Percentiles rank a stretch among this genome's conserved stretches.
Evolutionary conservation across 2,113 vertebrate species (phyloP).

Genomic region (Pogonocichla stellata): DNA sequence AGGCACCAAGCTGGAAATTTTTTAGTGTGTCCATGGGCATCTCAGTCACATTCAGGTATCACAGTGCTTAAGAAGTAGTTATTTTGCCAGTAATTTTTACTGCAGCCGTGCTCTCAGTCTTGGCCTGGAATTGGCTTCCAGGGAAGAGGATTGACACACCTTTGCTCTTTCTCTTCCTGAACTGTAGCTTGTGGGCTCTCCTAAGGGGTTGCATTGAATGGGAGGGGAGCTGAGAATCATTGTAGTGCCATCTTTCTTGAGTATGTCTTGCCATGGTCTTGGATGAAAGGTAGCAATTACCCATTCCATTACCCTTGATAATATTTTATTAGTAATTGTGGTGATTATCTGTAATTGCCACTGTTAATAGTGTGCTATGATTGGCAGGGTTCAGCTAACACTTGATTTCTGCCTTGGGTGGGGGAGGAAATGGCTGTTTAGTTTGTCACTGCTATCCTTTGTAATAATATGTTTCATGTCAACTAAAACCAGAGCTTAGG

Average conservation of each 20-base stretch:
- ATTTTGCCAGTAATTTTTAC: not conserved
- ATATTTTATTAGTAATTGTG: constrained; percentile 18
- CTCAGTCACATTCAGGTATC: not conserved
- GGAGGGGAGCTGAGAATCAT: not conserved
- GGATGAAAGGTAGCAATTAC: not conserved
- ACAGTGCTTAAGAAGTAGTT: not conserved
- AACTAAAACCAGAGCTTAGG: not conserved
- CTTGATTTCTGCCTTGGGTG: not conserved
- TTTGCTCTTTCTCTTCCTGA: not conserved
- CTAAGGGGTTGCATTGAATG: accelerated
- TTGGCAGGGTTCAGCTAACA: not conserved
- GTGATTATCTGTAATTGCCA: constrained; percentile 13
- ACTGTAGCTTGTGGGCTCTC: not conserved
- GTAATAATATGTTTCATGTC: not conserved
- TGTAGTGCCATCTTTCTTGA: not conserved
- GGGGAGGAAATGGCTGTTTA: not conserved
- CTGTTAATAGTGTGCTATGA: not conserved
- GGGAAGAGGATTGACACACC: not conserved
- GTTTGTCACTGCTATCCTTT: not conserved
- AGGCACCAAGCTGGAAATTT: not conserved
- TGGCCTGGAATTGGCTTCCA: not conserved
- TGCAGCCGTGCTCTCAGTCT: not conserved
- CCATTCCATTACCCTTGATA: not conserved
- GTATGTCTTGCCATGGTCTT: not conserved
- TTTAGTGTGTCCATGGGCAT: not conserved